Percentiles rank a stretch among this genome's conserved stretches.
These are phyloP conservation scores for Argynnis bischoffii DNA, from an alignment of 2,888 invertebrate species.

Conservation along the genomic window DNA sequence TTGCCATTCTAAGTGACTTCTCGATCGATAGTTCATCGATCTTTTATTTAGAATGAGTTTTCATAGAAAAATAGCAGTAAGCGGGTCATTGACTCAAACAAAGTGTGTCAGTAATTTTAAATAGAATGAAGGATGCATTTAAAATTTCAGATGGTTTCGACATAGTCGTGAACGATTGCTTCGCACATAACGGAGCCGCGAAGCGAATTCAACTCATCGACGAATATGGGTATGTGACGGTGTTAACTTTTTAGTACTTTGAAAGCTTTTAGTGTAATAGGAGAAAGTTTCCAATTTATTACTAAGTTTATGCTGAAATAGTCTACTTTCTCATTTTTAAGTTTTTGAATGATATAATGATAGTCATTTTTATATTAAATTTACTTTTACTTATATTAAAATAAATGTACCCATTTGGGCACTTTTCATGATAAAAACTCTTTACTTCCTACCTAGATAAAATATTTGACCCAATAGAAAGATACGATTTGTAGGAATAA, in stretches of 20 bases:
- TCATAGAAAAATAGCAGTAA: slow-evolving; percentile 38
- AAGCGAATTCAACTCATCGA: slow-evolving; percentile 96
- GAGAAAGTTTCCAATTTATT: slow-evolving; percentile 1
- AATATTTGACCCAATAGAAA: too few relatives aligned
- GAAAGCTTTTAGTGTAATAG: slow-evolving; percentile 19
- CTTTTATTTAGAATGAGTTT: slow-evolving; percentile 47
- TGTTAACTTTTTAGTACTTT: slow-evolving; percentile 6
- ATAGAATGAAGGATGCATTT: slow-evolving; percentile 22
- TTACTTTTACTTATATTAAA: too few relatives aligned
- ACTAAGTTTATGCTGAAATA: slow-evolving; percentile 3
- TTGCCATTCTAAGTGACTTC: slow-evolving; percentile 53
- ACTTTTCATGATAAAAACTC: too few relatives aligned
- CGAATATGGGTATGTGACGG: slow-evolving; percentile 88
- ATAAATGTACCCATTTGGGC: too few relatives aligned
- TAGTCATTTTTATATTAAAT: too few relatives aligned
- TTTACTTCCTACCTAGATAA: too few relatives aligned
- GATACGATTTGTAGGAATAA: too few relatives aligned
- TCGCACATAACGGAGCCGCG: slow-evolving; percentile 95
- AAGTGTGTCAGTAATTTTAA: slow-evolving; percentile 48
- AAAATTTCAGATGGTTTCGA: slow-evolving; percentile 93
- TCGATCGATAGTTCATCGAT: slow-evolving; percentile 59
- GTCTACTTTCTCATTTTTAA: background rate
- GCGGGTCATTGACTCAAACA: slow-evolving; percentile 38
- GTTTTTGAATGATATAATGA: too few relatives aligned
- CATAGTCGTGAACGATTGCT: slow-evolving; percentile 96